These are phyloP conservation scores for Sus scrofa DNA, from an alignment of 2,113 vertebrate species.

Conservation along the genomic window DNA sequence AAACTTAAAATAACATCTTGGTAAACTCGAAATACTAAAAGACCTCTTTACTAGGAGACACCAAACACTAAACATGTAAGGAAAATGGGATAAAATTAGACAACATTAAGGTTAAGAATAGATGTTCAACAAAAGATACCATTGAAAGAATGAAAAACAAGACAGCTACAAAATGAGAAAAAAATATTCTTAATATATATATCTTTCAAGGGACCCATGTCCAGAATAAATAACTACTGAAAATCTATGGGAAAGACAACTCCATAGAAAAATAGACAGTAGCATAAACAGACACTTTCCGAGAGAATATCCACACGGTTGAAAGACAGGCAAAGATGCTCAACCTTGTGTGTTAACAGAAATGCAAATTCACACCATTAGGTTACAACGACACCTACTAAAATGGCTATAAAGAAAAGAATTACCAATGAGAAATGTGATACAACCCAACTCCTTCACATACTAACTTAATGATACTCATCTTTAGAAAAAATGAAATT, in stretches of 20 bases:
- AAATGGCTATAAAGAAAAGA: background rate
- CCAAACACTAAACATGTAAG: background rate
- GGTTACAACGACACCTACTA: accelerated
- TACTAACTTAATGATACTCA: background rate
- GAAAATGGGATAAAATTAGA: background rate
- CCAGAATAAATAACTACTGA: background rate
- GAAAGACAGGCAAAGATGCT: too few species aligned
- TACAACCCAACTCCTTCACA: background rate
- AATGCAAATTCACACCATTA: background rate
- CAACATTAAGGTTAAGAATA: background rate
- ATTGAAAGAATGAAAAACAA: background rate
- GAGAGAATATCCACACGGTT: accelerated
- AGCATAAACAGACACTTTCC: background rate
- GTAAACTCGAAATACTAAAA: background rate
- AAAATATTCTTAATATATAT: background rate
- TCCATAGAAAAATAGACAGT: background rate
- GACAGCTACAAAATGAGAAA: background rate
- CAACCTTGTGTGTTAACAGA: background rate
- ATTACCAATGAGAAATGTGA: background rate
- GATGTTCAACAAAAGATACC: background rate
- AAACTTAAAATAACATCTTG: background rate
- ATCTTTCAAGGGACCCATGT: background rate
- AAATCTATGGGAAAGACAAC: background rate
- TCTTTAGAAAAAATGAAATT: background rate
- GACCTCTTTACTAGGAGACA: background rate